Base-by-base conservation (phyloP, 2,113 vertebrate genomes). In the Paralichthys olivaceus region DNA sequence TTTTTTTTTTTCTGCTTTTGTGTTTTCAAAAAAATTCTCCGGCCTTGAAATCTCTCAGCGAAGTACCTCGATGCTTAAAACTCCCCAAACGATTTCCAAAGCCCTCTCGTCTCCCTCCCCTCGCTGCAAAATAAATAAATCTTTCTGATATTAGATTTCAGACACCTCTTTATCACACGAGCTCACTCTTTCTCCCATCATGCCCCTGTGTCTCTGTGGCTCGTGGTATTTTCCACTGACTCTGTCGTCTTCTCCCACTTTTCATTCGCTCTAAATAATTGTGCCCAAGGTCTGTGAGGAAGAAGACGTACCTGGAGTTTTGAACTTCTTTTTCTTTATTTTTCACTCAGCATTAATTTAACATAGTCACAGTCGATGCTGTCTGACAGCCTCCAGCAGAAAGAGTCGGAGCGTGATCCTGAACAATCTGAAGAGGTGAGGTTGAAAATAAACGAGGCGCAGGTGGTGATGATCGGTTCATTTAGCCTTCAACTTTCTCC, bases 121-220 rank as follows among this genome's bases (percentile, higher is more conserved):
- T 54, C 55, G 55, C 60, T 74, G 71, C 80, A 90, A 87, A 91
- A 93, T 94, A 92, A 94, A 95, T 94, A 93, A 93, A 94, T 94
- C 93, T 75, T 81, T 94, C 74, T 92, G 94, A 94, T 94, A 90
- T 93, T 75, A 77, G 25, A 81, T 88, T 90, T 90, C 84, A 91
- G 90, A 89, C 89, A 90, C 82, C 83, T 90, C 92, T 94, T 94
- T 86, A 94, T 93, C 84, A 81, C 79, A 77, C 80, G 51, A 81
- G 68, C 62, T 55, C 66, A 7, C 75, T 73, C 59, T 71, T 70
- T 66, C 73, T 72, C 63, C 54, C 67, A 69, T 60, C 77, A 78
- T 76, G 75, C 34, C 57, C 57, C 40, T 72, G 75, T 13, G 62
- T 90, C 68, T 90, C 88, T 69, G 71, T 54, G 69, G 75, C 59